Conservation (phyloP, 2,113 vertebrate species). For the Aviceda subcristata region DNA sequence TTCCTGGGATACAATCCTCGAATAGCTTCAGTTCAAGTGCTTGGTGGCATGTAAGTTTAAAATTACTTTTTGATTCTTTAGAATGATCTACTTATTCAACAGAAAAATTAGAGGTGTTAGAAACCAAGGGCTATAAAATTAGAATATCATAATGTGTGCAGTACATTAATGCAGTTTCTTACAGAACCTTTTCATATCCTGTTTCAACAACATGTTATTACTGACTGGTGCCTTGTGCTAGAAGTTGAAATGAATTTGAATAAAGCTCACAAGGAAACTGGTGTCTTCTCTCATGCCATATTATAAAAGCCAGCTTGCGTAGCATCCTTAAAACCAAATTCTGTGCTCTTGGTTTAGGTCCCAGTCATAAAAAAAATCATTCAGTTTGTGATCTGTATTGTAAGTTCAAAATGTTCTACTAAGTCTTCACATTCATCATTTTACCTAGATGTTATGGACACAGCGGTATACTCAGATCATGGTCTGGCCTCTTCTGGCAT, state of each 20-base stretch:
- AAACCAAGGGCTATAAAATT: not conserved
- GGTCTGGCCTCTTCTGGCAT: not conserved
- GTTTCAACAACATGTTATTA: not conserved
- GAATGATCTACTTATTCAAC: not conserved
- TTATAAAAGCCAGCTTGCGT: not conserved
- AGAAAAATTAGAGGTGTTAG: not conserved
- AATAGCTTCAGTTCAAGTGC: slow-evolving; percentile 85
- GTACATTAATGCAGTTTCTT: not conserved
- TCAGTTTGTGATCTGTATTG: not conserved
- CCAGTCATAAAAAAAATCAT: not conserved
- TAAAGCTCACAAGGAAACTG: not conserved
- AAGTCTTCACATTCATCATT: not conserved
- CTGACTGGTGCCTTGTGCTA: not conserved
- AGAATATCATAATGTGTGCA: not conserved
- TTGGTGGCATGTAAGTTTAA: slow-evolving; percentile 89
- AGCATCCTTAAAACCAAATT: not conserved
- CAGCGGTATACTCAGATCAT: not conserved
- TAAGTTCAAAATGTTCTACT: not conserved
- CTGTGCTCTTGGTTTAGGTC: not conserved
- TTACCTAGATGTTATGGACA: not conserved
- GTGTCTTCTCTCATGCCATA: not conserved
- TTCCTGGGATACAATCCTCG: slow-evolving; percentile 78
- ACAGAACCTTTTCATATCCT: not conserved
- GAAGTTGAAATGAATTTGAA: not conserved
- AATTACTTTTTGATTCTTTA: not conserved